These are phyloP conservation scores for Diachasma alloeum DNA, from an alignment of 1,140 invertebrate species.

Conservation along the genomic window DNA sequence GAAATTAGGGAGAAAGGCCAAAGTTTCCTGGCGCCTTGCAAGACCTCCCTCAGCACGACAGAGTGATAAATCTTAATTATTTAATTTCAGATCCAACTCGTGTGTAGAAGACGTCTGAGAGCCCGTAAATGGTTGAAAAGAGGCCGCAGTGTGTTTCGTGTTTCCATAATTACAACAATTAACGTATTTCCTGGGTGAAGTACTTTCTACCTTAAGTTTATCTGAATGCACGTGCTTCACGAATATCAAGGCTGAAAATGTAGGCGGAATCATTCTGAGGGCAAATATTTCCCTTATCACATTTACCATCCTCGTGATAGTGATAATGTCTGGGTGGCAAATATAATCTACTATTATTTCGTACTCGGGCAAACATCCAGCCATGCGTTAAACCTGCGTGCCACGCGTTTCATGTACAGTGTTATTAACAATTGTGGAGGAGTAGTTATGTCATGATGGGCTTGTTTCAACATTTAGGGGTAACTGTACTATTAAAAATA, in stretches of 20 bases:
- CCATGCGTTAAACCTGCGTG: background rate
- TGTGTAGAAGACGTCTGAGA: background rate
- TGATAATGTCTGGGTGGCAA: background rate
- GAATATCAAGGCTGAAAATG: background rate
- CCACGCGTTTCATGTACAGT: background rate
- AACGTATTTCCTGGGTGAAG: background rate
- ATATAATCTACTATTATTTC: background rate
- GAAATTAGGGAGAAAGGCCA: background rate
- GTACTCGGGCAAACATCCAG: background rate
- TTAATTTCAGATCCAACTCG: conserved; percentile 36
- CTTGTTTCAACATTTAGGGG: background rate
- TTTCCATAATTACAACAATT: conserved; percentile 3
- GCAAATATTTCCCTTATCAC: background rate
- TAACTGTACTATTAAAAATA: background rate
- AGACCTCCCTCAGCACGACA: conserved; percentile 31
- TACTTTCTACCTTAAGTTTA: background rate
- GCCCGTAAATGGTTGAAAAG: background rate
- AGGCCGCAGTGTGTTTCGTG: background rate
- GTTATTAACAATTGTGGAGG: background rate
- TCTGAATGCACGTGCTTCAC: background rate
- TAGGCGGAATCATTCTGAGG: background rate
- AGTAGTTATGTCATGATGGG: background rate
- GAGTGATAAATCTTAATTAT: conserved; percentile 47
- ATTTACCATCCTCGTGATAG: background rate
- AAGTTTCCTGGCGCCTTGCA: conserved; percentile 24